Conservation (phyloP, 2,888 invertebrate species). For the Polia nebulosa region DNA sequence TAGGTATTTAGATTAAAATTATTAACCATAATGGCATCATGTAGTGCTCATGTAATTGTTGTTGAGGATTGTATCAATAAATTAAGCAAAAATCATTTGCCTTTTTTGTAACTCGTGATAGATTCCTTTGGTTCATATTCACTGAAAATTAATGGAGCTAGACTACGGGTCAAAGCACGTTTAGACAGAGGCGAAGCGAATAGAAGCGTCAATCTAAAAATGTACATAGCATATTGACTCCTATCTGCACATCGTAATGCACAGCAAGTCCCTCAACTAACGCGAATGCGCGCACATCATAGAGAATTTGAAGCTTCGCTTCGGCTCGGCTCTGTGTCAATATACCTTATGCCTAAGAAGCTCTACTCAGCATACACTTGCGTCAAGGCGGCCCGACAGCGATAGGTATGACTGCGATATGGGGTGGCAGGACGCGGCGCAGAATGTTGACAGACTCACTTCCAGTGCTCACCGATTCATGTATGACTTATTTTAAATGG, state of each 20-base stretch:
- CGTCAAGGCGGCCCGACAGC: background rate
- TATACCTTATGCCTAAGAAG: background rate
- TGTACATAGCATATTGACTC: background rate
- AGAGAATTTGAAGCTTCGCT: too few relatives aligned
- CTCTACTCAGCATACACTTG: background rate
- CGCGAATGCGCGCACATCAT: background rate
- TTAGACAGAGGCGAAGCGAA: background rate
- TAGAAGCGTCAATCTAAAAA: too few relatives aligned
- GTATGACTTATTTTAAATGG: background rate
- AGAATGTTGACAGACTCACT: background rate
- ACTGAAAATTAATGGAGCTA: background rate
- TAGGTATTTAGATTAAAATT: slow-evolving; percentile 83
- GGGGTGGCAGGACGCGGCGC: background rate
- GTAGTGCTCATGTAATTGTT: slow-evolving; percentile 88
- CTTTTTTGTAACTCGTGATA: slow-evolving; percentile 46
- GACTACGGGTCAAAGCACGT: background rate
- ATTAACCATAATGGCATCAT: slow-evolving; percentile 82
- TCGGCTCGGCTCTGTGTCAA: background rate
- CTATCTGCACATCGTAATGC: background rate
- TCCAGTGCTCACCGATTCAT: background rate
- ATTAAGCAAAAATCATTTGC: slow-evolving; percentile 80
- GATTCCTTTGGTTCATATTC: slow-evolving; percentile 20
- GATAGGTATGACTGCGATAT: background rate
- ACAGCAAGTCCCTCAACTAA: background rate
- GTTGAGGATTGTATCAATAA: slow-evolving; percentile 90